These are phyloP conservation scores for Lethrus apterus DNA, from an alignment of 1,140 invertebrate genomes.

Conservation along the genomic window DNA sequence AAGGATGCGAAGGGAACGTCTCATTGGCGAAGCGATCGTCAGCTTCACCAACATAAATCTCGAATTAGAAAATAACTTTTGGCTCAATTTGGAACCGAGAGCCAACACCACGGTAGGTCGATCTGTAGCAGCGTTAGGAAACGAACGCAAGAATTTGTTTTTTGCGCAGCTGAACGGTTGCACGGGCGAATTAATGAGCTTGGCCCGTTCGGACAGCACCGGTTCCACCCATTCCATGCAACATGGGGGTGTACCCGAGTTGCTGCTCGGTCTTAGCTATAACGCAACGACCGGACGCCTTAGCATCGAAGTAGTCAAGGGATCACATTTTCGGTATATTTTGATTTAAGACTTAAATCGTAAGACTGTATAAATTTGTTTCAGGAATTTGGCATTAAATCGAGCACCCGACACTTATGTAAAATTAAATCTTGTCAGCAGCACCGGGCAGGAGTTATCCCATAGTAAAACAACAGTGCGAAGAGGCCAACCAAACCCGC, in stretches of 20 bases:
- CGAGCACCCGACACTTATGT: constrained; percentile 89
- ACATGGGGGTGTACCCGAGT: constrained; percentile 82
- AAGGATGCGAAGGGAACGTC: constrained; percentile 78
- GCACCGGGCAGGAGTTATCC: constrained; percentile 86
- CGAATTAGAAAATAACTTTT: constrained; percentile 81
- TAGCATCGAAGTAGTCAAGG: constrained; percentile 88
- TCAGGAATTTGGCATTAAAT: constrained; percentile 59
- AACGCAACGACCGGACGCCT: constrained; percentile 88
- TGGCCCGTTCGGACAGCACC: constrained; percentile 84
- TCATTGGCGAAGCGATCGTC: constrained; percentile 85
- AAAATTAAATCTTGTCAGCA: constrained; percentile 83
- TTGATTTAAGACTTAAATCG: constrained; percentile 21
- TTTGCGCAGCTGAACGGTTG: constrained; percentile 34
- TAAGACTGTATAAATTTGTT: constrained; percentile 22
- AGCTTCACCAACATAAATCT: constrained; percentile 82
- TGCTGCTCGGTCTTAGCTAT: constrained; percentile 82
- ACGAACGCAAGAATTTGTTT: background rate
- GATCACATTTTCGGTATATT: constrained; percentile 77
- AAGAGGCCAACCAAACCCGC: constrained; percentile 86
- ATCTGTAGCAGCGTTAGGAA: background rate
- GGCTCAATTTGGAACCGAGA: constrained; percentile 77
- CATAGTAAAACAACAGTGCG: constrained; percentile 84
- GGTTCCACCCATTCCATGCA: constrained; percentile 88
- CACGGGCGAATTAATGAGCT: constrained; percentile 59
- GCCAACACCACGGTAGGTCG: constrained; percentile 68